Evolutionary conservation across 2,888 invertebrate genomes (phyloP).

Genomic region (Agrochola litura): DNA sequence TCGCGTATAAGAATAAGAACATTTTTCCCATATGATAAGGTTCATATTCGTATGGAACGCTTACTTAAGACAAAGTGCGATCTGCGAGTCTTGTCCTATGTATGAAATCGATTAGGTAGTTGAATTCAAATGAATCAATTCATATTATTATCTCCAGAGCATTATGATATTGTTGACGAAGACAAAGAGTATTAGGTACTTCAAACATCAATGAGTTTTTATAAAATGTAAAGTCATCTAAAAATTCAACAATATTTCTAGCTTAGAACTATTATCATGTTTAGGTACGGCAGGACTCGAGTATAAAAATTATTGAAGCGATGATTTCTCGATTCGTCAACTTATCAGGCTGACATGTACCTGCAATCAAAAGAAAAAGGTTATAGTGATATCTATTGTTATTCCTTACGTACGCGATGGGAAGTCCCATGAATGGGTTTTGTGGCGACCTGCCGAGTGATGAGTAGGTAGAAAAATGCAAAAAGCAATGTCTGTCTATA

Average conservation of each 20-base stretch:
- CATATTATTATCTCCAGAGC: conserved; percentile 42
- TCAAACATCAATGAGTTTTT: conserved; percentile 24
- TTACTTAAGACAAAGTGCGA: neutral
- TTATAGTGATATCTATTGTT: conserved; percentile 32
- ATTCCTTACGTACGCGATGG: conserved; percentile 2
- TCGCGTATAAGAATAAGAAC: neutral
- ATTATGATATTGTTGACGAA: conserved; percentile 29
- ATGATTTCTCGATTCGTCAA: conserved; percentile 53
- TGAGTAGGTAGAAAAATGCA: conserved; percentile 10
- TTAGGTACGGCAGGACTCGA: conserved; percentile 58
- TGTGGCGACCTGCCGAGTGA: neutral
- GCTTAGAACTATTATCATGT: conserved; percentile 52
- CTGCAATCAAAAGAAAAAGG: conserved; percentile 65
- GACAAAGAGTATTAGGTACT: conserved; percentile 29
- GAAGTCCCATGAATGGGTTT: conserved; percentile 2
- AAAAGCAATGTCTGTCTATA: conserved; percentile 10
- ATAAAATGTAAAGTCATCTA: conserved; percentile 49
- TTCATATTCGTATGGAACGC: neutral
- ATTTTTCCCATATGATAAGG: no score
- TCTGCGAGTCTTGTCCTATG: conserved; percentile 3
- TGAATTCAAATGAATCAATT: conserved; percentile 50
- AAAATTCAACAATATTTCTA: conserved; percentile 54
- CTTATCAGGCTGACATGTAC: conserved; percentile 66
- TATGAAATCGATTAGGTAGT: conserved; percentile 38
- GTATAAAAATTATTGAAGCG: conserved; percentile 55